Evolutionary conservation across 53 echinoderm and acorn worm species (phyloP).

Genomic region (Henricia sp.): DNA sequence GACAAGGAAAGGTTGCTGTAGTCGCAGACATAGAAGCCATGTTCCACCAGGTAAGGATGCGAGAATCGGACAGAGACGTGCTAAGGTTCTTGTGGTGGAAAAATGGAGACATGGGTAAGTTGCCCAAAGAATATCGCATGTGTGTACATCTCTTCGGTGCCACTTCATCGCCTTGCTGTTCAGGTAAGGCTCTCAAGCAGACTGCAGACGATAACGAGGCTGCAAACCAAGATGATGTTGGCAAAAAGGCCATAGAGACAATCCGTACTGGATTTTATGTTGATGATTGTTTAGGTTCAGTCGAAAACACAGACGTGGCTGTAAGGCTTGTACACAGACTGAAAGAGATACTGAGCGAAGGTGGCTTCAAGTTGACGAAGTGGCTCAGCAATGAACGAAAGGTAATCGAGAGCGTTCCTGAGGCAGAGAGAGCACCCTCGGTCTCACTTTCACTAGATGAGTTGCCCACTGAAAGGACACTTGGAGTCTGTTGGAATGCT

Average conservation of each 20-base stretch:
- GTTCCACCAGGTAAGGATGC: constrained; percentile 73
- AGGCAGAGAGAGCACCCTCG: constrained; percentile 48
- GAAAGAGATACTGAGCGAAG: background rate
- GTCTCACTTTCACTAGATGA: constrained; percentile 18
- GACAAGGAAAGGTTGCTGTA: constrained; percentile 58
- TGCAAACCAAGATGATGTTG: background rate
- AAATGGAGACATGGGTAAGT: constrained; percentile 17
- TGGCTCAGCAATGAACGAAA: constrained; percentile 55
- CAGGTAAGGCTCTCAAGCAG: constrained; percentile 51
- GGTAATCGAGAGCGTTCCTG: constrained; percentile 67
- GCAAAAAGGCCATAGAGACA: constrained; percentile 19
- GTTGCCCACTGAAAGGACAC: constrained; percentile 52
- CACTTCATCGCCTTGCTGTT: constrained; percentile 55
- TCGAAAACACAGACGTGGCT: background rate
- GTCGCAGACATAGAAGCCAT: no score
- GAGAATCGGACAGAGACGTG: constrained; percentile 53
- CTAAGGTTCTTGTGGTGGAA: constrained; percentile 76
- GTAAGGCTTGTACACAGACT: constrained; percentile 12
- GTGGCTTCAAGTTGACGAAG: constrained; percentile 73
- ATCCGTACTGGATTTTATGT: constrained; percentile 22
- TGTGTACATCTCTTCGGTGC: constrained; percentile 74
- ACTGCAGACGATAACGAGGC: constrained; percentile 16
- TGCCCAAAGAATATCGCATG: constrained; percentile 61
- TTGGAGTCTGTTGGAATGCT: constrained; percentile 58
- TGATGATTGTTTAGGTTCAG: constrained; percentile 25